Conservation (phyloP, 2,797 vertebrate genomes). For the Artibeus jamaicensis region DNA sequence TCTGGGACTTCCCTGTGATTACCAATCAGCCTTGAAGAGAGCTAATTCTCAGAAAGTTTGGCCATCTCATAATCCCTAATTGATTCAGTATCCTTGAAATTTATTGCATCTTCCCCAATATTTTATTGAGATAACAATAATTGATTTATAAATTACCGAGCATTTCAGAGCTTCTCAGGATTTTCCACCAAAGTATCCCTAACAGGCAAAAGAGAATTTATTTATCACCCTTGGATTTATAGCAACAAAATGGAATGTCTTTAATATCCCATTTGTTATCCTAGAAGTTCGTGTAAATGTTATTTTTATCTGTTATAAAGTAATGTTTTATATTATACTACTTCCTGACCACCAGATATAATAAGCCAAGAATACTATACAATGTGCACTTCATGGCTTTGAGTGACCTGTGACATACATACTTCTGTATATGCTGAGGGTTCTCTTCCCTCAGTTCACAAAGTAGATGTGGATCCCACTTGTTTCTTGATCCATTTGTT, state of each 20-base stretch:
- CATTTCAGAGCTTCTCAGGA: not conserved
- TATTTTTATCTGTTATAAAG: not conserved
- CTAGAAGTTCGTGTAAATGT: constrained; percentile 20
- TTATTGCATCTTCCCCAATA: not conserved
- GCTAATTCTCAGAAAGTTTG: not conserved
- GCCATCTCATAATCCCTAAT: not conserved
- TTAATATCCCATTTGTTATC: not conserved
- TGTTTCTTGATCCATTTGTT: not conserved
- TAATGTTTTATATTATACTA: constrained; percentile 19
- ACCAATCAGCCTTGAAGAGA: not conserved
- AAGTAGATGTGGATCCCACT: not conserved
- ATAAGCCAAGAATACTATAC: not conserved
- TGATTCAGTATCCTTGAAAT: not conserved
- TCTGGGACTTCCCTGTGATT: not conserved
- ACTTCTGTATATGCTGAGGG: not conserved
- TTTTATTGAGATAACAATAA: constrained; percentile 35
- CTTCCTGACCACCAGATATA: not conserved
- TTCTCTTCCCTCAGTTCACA: not conserved
- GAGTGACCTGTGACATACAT: not conserved
- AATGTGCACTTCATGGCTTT: not conserved
- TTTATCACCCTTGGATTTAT: not conserved
- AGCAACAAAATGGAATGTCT: not conserved
- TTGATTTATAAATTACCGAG: not conserved
- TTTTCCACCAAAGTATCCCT: not conserved
- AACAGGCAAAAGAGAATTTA: not conserved